A percentile compares a stretch with the other conserved stretches of the same genome.
Evolutionary conservation across 2,888 invertebrate genomes (phyloP).

Genomic region (Drosophila sordidapex): DNA sequence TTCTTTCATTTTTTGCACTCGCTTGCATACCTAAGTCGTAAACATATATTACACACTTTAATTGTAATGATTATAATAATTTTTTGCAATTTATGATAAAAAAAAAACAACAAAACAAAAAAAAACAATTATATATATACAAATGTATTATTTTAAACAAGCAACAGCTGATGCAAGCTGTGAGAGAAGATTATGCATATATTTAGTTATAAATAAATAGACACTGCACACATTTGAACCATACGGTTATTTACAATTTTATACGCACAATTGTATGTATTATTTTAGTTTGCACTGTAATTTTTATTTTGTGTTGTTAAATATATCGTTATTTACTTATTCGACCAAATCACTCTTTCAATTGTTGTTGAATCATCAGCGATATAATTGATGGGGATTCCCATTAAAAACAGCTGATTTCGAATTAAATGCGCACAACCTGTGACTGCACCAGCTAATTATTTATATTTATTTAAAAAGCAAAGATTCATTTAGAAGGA

Average conservation of each 20-base stretch:
- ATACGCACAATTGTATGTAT: constrained; percentile 72
- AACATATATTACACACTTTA: constrained; percentile 47
- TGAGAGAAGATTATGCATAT: constrained; percentile 18
- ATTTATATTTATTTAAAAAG: constrained; percentile 7
- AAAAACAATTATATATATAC: constrained; percentile 11
- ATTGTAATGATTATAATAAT: constrained; percentile 31
- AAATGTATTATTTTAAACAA: constrained; percentile 45
- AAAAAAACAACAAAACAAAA: background rate
- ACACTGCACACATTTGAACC: constrained; percentile 27
- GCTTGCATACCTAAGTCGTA: constrained; percentile 70
- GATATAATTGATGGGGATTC: background rate
- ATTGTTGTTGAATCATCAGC: background rate
- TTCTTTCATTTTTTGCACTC: constrained; percentile 37
- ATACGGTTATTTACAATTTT: constrained; percentile 48
- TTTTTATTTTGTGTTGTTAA: constrained; percentile 82
- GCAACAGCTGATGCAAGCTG: background rate
- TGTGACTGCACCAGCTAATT: background rate
- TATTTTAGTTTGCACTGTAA: constrained; percentile 77
- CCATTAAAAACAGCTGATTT: background rate
- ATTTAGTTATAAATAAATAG: constrained; percentile 46
- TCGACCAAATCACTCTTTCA: constrained; percentile 61
- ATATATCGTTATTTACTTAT: constrained; percentile 82
- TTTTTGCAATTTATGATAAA: constrained; percentile 47
- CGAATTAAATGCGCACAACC: background rate
- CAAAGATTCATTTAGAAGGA: background rate